Conservation (phyloP, 2,113 vertebrate genomes). For the Carassius auratus region DNA sequence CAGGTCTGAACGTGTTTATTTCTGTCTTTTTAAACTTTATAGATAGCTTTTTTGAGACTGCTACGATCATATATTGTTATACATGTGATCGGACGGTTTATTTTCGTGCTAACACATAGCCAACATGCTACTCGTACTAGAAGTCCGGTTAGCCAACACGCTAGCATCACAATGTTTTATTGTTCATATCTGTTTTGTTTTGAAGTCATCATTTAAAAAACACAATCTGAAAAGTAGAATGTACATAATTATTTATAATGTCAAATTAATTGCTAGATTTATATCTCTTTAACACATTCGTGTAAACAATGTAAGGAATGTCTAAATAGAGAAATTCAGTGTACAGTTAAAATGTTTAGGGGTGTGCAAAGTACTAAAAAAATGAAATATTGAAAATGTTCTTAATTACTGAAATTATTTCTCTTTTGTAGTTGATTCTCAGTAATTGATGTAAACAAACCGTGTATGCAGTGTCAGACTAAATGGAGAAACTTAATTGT, state of each 20-base stretch:
- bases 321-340: neutral
- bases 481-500: neutral
- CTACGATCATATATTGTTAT: too few relatives aligned
- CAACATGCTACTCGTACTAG: neutral
- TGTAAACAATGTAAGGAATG: conserved; percentile 4
- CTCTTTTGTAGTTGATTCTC: neutral
- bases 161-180: conserved; percentile 16
- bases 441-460: neutral
- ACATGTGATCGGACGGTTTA: neutral
- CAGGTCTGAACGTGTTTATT: conserved; percentile 45
- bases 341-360: neutral
- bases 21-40: neutral
- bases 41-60: neutral
- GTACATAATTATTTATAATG: neutral
- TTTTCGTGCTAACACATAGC: neutral
- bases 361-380: neutral
- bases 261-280: neutral
- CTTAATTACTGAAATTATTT: neutral
- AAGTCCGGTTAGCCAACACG: conserved; percentile 19
- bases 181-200: neutral
- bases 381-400: neutral
- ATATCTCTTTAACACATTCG: neutral
- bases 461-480: neutral
- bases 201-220: neutral
- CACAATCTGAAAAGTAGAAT: neutral